Base-by-base conservation (phyloP, 2,113 vertebrate genomes). In the Bambusicola thoracicus region DNA sequence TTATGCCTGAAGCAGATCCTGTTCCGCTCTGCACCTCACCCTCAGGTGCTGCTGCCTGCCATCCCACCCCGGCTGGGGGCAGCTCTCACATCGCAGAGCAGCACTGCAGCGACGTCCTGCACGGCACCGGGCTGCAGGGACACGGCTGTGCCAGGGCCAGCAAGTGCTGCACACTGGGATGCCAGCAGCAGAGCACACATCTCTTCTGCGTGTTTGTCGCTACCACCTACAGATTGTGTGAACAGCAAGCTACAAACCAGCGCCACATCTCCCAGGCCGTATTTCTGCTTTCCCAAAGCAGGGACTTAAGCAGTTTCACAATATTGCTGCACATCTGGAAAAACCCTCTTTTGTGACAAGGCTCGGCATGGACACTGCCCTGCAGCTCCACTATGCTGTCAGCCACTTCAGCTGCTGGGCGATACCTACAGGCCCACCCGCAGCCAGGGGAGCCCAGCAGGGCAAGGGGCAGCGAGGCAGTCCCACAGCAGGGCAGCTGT, bases 311-410 rank as follows among this genome's bases (percentile, higher is more conserved):
- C 30, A 7, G 36, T 2, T 17, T 9, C 61, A 29, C 17, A 16
- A 4, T 18, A 43, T 2, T 18, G 63, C 8, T 1, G 5, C 3
- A 8, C 1, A 40, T 17, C 21, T 43, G 36, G 12, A 6, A 2
- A 44, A 46, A 8, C 24, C 41, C 10, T 29, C 20, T 0, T 48
- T 11, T 8, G 63, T 3, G 16, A 56, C 41, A 3, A 6, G 10
- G 41, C n/a, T 11, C 65, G 53, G n/a, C 66, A 4, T 0, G 0
- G 55, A 38, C 34, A 7, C 13, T 2, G 4, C 32, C 18, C 6
- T 7, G 44, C 62, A n/a, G 61, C 65, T 8, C 32, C 75, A 7
- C 0, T 0, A 0, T 1, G 0, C 4, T 66, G n/a, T 0, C 2
- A 13, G 41, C 58, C 74, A 13, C 36, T 1, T 1, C 63, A 10